Base-by-base conservation (phyloP, 2,113 vertebrate genomes). In the Sprattus sprattus region DNA sequence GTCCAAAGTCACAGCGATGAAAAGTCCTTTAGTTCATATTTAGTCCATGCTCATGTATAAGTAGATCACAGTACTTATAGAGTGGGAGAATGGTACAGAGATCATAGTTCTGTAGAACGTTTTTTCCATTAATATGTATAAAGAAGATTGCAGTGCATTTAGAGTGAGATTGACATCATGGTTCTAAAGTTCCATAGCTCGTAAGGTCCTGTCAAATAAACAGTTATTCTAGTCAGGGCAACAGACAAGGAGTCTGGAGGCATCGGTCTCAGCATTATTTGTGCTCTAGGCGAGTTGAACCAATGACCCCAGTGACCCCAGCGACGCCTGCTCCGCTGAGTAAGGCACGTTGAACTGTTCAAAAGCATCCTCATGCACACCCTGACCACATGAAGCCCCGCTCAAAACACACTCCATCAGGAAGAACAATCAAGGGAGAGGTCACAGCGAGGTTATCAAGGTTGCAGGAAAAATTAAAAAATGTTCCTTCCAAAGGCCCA, bases 381-480 rank as follows among this genome's bases (percentile, higher is more conserved):
- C 64, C 25, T 32, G 25, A 71, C 25, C 25, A 25, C 9, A 9
- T 8, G n/a, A 71, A 28, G 22, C 20, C 9, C 22, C 22, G 22
- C 25, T 71, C 64, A 71, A 67, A 71, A 71, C 64, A 2, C 64
- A 32, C n/a, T 25, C 64, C 64, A 71, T 71, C n/a, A 71, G 64
- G 25, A 71, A 32, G 25, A 32, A 32, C n/a, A 25, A 71, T 71
- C 64, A 71, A 32, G 64, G 64, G 64, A 71, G 64, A 32, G 64
- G 64, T 71, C 64, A 71, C 25, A 71, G 64, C 64, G 32, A 71
- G 64, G 64, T 71, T 71, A 71, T 71, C 64, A 71, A 71, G 25
- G 28, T 28, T 71, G 64, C 8, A 13, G 11, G 13, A 49, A 49
- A 49, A 49, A 47, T 3, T 8, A 25, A 71, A 25, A 71, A 71